Evolutionary conservation across 2,888 invertebrate genomes (phyloP), one percentile per base, ranked within the genome.

Genomic region (Plebejus anna): DNA sequence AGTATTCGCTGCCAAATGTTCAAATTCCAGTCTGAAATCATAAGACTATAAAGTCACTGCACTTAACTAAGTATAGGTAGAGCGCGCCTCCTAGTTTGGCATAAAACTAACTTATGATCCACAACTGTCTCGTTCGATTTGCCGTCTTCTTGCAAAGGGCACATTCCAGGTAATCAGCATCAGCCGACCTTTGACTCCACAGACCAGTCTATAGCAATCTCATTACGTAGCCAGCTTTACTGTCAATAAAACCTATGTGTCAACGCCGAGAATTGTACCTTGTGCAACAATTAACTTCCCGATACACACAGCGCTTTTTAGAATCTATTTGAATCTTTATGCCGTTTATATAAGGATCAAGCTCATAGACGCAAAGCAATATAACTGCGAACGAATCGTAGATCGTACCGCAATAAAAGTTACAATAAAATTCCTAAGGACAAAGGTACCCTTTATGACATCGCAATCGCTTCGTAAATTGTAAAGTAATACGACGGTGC

Each of bases 221-320:
- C 87, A 92, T 91, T 90, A 90, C 87, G 87, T 86, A 83, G 85
- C 84, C 86, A 82, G 84, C 84, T 90, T 91, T 90, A 91, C 88
- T 84, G 90, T 85, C 91, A 85, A 91, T 91, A 92, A 92, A 92
- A 78, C 79, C 79, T 88, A 86, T 88, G 86, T 87, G 89, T 87
- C 88, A 84, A 84, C 85, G 78, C 78, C 80, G 81, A 78, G 82
- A 79, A 81, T 72, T 72, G 55, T 73, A 51, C 28, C 22, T 71
- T 72, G 55, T 28, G 73, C 73, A 73, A 73, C 73, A 73, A 73
- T 73, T 73, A 73, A 82, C 80, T 83, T 83, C 78, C 82, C 82
- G 84, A 83, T 83, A 81, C 82, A 84, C 82, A 16, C 55, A 16
- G 16, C 83, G 81, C 82, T 84, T 82, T 82, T 16, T 4, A 16